These are phyloP conservation scores for Brachionus calyciflorus DNA, from an alignment of 1,140 invertebrate genomes.

Conservation along the genomic window DNA sequence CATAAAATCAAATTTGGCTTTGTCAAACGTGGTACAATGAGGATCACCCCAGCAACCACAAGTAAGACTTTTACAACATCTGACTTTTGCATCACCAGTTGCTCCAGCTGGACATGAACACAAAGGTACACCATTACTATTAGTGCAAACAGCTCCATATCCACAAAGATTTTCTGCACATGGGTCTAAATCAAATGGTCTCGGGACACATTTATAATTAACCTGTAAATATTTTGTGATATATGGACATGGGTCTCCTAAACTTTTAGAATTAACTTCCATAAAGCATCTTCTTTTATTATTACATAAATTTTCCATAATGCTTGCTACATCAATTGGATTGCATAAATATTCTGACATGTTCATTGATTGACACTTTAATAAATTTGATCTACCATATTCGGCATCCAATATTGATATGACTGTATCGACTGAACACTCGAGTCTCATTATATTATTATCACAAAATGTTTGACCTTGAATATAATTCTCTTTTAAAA, in stretches of 20 bases:
- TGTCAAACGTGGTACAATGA: slow-evolving; percentile 36
- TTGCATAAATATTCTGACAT: not conserved
- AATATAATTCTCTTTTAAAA: too few species aligned
- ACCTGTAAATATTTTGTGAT: not conserved
- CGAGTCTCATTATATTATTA: too few species aligned
- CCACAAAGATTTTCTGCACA: not conserved
- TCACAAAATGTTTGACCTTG: too few species aligned
- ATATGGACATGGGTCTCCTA: not conserved
- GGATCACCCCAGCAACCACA: slow-evolving; percentile 40
- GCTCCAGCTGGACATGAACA: not conserved
- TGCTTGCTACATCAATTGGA: not conserved
- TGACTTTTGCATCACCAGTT: not conserved
- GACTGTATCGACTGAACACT: too few species aligned
- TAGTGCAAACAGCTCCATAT: not conserved
- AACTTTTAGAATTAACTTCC: not conserved
- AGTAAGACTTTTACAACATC: not conserved
- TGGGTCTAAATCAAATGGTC: not conserved
- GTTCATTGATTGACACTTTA: not conserved
- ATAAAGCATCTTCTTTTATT: not conserved
- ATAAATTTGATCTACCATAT: too few species aligned
- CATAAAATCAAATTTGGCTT: slow-evolving; percentile 21
- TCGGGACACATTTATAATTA: not conserved
- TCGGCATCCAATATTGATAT: too few species aligned
- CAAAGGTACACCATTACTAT: not conserved
- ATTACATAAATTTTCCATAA: not conserved